Conservation (phyloP, 2,888 invertebrate species). For the Trissolcus japonicus region DNA sequence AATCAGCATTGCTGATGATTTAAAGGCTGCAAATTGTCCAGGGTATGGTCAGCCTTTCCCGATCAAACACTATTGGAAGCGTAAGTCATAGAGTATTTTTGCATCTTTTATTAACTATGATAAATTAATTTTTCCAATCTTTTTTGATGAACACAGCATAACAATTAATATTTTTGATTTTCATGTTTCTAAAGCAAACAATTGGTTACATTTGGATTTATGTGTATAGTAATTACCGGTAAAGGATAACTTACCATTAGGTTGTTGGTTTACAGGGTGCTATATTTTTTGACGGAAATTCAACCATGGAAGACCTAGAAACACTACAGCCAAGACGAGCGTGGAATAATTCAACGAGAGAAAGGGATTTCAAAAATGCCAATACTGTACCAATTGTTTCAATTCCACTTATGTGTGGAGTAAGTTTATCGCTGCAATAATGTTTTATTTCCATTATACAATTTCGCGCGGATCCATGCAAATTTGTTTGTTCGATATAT, state of each 20-base stretch:
- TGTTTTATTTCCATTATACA: background rate
- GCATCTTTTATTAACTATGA: background rate
- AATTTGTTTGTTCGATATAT: too few relatives aligned
- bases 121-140: background rate
- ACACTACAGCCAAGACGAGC: too few relatives aligned
- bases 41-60: conserved; percentile 29
- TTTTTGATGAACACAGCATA: too few relatives aligned
- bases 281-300: conserved; percentile 60
- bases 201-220: too few relatives aligned
- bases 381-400: conserved; percentile 68
- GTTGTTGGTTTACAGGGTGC: too few relatives aligned
- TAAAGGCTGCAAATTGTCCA: background rate
- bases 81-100: conserved; percentile 2
- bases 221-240: too few relatives aligned
- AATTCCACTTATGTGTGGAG: conserved; percentile 67
- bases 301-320: too few relatives aligned
- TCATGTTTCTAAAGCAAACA: too few relatives aligned
- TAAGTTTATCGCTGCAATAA: conserved; percentile 57
- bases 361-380: conserved; percentile 68
- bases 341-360: conserved; percentile 62
- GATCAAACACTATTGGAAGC: conserved; percentile 19
- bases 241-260: too few relatives aligned
- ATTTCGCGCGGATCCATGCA: too few relatives aligned
- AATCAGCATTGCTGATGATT: background rate
- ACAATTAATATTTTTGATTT: too few relatives aligned